phyloP scores from a whole-genome alignment of 2,113 vertebrate species.

The Gambusia affinis region DNA sequence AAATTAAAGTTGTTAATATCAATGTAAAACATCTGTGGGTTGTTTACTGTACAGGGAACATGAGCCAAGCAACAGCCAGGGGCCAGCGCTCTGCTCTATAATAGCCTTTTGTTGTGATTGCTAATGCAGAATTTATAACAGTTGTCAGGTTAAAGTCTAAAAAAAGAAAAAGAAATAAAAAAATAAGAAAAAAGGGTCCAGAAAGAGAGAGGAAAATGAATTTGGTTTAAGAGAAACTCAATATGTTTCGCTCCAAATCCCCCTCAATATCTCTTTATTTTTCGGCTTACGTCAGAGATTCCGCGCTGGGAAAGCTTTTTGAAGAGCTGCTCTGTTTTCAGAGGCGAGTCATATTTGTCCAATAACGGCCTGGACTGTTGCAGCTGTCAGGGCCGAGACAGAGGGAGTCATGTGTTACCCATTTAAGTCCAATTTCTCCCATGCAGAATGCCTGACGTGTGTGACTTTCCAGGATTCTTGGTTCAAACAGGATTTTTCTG shows the following conservation, averaged over 20 bases:
- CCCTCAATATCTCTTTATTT: conserved; percentile 69
- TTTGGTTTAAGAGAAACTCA: conserved; percentile 56
- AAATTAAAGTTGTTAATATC: conserved; percentile 78
- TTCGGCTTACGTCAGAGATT: conserved; percentile 70
- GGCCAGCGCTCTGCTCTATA: conserved; percentile 47
- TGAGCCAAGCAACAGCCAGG: conserved; percentile 60
- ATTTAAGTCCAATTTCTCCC: conserved; percentile 75
- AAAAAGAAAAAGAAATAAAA: background rate
- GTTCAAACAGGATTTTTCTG: conserved; percentile 48
- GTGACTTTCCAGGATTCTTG: conserved; percentile 58
- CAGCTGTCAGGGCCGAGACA: conserved; percentile 70
- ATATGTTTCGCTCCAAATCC: conserved; percentile 68
- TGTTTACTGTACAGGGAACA: conserved; percentile 72
- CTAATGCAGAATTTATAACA: conserved; percentile 69
- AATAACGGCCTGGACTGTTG: conserved; percentile 69
- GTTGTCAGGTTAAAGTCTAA: conserved; percentile 66
- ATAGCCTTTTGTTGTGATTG: conserved; percentile 74
- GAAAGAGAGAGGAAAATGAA: conserved; percentile 54
- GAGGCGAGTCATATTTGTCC: conserved; percentile 74
- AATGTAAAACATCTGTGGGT: conserved; percentile 78
- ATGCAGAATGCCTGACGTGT: conserved; percentile 76
- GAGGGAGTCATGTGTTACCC: conserved; percentile 75
- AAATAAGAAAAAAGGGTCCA: background rate
- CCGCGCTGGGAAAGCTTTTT: conserved; percentile 68
- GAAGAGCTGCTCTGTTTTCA: conserved; percentile 65